These are phyloP conservation scores for Hirtodrosophila confusa DNA, from an alignment of 2,888 invertebrate species.

Conservation along the genomic window DNA sequence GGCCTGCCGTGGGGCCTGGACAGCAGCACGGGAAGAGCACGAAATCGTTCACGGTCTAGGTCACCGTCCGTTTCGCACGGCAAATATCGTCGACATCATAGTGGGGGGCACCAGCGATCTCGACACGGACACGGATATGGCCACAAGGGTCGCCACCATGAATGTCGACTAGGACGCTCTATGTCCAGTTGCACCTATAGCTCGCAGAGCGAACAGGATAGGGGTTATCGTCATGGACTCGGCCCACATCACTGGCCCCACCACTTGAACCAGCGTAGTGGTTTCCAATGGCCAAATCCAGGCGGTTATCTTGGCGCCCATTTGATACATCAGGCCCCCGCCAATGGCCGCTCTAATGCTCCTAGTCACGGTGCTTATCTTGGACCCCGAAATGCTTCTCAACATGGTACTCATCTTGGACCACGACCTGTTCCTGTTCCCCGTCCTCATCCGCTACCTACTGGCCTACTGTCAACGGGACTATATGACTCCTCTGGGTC, in stretches of 20 bases:
- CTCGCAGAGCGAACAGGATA: conserved; percentile 25
- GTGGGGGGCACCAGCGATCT: conserved; percentile 12
- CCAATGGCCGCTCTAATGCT: no score
- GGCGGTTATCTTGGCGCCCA: no score
- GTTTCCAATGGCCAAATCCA: no score
- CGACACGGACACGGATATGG: conserved; percentile 55
- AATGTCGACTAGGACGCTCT: conserved; percentile 45
- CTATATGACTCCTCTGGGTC: no score
- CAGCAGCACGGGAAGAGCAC: conserved; percentile 31
- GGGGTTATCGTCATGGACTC: background rate
- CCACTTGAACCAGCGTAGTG: background rate
- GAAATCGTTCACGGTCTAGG: conserved; percentile 43
- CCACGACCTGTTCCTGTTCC: no score
- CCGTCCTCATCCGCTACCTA: no score
- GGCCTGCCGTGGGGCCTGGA: conserved; percentile 64
- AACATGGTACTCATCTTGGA: no score
- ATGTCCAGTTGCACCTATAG: conserved; percentile 30
- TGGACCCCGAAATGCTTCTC: no score
- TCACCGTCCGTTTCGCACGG: conserved; percentile 15
- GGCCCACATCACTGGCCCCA: conserved; percentile 10
- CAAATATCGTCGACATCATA: conserved; percentile 29
- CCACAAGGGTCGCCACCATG: conserved; percentile 53
- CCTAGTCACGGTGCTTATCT: no score
- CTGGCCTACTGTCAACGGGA: no score
- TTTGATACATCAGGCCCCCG: no score